A percentile compares a stretch with the other conserved stretches of the same genome.
Evolutionary conservation across 2,888 invertebrate genomes (phyloP).

Genomic region (Plebejus melissa): DNA sequence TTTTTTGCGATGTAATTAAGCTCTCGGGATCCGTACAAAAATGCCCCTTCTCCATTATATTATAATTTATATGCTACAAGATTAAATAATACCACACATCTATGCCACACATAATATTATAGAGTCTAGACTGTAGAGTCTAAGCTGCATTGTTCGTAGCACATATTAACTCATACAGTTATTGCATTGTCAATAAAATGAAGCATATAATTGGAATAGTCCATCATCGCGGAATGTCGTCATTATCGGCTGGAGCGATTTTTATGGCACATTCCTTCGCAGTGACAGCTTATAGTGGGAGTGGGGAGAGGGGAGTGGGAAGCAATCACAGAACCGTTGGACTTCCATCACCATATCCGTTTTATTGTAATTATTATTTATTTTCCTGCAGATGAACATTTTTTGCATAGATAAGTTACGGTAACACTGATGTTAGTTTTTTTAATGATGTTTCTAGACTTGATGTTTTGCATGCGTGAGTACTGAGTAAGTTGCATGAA

Average conservation of each 20-base stretch:
- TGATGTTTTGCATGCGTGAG: neutral
- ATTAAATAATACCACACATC: neutral
- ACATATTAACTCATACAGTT: slow-evolving; percentile 32
- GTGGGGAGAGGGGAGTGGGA: neutral
- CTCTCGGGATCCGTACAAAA: no score
- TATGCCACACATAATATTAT: neutral
- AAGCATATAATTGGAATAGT: slow-evolving; percentile 37
- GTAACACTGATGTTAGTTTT: neutral
- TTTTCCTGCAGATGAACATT: neutral
- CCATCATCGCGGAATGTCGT: slow-evolving; percentile 32
- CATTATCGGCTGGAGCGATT: slow-evolving; percentile 43
- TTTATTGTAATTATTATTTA: slow-evolving; percentile 14
- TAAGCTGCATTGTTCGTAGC: neutral
- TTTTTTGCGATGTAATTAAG: no score
- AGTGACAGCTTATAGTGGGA: slow-evolving; percentile 34
- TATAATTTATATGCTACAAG: neutral
- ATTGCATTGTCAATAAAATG: slow-evolving; percentile 37
- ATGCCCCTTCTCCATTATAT: no score
- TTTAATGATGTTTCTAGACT: neutral
- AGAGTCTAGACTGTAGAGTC: no score
- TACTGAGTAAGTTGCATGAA: neutral
- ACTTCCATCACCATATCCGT: slow-evolving; percentile 26
- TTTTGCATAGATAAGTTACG: neutral
- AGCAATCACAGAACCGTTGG: slow-evolving; percentile 28
- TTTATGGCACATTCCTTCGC: slow-evolving; percentile 40